These are phyloP conservation scores for Enteromius afrohamiltoni DNA, from an alignment of 2,797 vertebrate species.

Conservation along the genomic window DNA sequence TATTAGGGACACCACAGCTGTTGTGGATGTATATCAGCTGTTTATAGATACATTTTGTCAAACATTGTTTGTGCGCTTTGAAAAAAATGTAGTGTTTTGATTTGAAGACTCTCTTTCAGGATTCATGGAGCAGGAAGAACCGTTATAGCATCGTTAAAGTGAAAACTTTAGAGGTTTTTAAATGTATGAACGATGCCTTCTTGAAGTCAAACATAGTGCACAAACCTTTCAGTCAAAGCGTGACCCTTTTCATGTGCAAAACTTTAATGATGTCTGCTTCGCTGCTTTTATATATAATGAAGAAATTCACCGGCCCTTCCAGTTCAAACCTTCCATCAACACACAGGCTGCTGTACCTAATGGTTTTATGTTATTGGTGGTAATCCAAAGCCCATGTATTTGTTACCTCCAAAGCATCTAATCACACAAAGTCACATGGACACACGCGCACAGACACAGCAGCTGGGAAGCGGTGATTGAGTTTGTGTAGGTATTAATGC, in stretches of 20 bases:
- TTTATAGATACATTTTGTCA: slow-evolving; percentile 14
- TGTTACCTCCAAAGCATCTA: slow-evolving; percentile 42
- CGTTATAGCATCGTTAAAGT: neutral
- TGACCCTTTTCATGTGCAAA: slow-evolving; percentile 7
- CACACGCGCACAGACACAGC: slow-evolving; percentile 38
- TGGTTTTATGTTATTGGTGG: slow-evolving; percentile 55
- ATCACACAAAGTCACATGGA: slow-evolving; percentile 49
- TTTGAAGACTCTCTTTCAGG: slow-evolving; percentile 21
- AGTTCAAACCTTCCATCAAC: slow-evolving; percentile 34
- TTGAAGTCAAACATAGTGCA: neutral
- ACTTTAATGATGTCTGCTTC: slow-evolving; percentile 26
- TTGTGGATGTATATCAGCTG: neutral
- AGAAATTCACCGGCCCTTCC: neutral
- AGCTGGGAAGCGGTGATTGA: slow-evolving; percentile 57
- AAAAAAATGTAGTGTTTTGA: neutral
- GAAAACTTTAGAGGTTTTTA: neutral
- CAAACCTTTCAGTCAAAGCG: neutral
- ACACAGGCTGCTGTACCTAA: slow-evolving; percentile 42
- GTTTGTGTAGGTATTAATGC: slow-evolving; percentile 54
- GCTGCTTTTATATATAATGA: slow-evolving; percentile 9
- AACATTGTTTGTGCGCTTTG: neutral
- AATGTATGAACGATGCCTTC: slow-evolving; percentile 15
- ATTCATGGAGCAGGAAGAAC: neutral
- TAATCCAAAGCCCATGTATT: slow-evolving; percentile 48
- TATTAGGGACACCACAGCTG: slow-evolving; percentile 1